Base-by-base conservation (phyloP, 1,140 invertebrate genomes). In the Eupeodes corollae region DNA sequence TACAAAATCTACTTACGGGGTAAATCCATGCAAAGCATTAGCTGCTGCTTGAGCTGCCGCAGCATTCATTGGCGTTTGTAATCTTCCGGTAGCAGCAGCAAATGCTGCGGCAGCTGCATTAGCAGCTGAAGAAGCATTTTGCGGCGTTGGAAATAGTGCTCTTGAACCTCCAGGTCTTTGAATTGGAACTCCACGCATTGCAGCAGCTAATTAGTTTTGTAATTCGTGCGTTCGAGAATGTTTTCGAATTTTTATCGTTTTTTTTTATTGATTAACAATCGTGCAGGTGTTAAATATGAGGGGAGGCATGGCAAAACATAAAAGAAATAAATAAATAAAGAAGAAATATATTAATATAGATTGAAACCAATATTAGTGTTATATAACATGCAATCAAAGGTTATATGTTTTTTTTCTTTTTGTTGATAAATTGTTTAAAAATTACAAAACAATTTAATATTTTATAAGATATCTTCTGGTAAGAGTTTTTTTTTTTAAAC, bases 11-110 rank as follows among this genome's bases (percentile, higher is more conserved):
- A 84, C 84, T 85, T 80, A 86, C 84, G 84, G 82, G 68, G 85
- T 77, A 71, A 86, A 87, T 70, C 86, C 81, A 77, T 86, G 80
- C 62, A 86, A 73, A 62, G 81, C 79, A 52, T 80, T 70, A 71
- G 61, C 64, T 56, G 65, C 70, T 64, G 48, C 69, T 11, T 81
- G 81, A 55, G 76, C 82, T 56, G 79, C 77, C 40, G 83, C 76
- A 46, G 84, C 80, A 52, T 66, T 82, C 82, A 30, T 83, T 79
- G 37, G 79, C 74, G 73, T 71, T 48, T 74, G 69, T 60, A 75
- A 74, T 60, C 75, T 67, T 44, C 75, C 66, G 43, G 76, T 71
- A 59, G 79, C 71, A n/a, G 74, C 67, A 31, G 65, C 59, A 60
- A 68, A 70, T 69, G 55, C 68, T 32, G 83, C 82, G 58, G 77